Evolutionary conservation across 2,888 invertebrate species (phyloP).

Genomic region (Ametastegia equiseti): DNA sequence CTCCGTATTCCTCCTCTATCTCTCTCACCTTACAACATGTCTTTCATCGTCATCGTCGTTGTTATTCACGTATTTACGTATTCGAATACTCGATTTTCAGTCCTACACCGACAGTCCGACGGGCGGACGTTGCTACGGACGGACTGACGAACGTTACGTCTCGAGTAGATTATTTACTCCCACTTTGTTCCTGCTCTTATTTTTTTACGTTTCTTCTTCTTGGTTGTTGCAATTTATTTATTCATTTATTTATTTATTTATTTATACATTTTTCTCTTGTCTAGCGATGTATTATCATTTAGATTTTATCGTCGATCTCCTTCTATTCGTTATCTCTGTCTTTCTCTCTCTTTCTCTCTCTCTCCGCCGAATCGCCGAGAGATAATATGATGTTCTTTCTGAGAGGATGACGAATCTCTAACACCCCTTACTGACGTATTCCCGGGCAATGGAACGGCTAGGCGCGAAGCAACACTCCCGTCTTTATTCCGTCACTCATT

Average conservation of each 20-base stretch:
- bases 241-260: neutral
- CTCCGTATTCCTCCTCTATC: neutral
- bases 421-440: conserved; percentile 16
- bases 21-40: neutral
- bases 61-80: neutral
- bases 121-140: conserved; percentile 11
- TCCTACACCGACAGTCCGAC: conserved; percentile 8
- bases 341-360: neutral
- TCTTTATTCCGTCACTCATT: conserved; percentile 27
- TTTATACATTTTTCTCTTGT: neutral
- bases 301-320: neutral
- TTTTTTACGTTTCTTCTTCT: too few relatives aligned
- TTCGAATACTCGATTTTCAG: neutral
- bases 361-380: neutral
- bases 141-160: conserved; percentile 9
- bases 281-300: neutral
- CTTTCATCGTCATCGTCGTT: neutral
- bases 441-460: conserved; percentile 33
- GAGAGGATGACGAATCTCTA: conserved; percentile 44
- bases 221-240: too few relatives aligned
- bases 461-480: neutral
- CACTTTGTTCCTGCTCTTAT: conserved; percentile 25
- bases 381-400: too few relatives aligned
- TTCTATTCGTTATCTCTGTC: too few relatives aligned
- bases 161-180: conserved; percentile 4